phyloP scores from a whole-genome alignment of 2,797 vertebrate genomes.

The Argyrosomus regius region DNA sequence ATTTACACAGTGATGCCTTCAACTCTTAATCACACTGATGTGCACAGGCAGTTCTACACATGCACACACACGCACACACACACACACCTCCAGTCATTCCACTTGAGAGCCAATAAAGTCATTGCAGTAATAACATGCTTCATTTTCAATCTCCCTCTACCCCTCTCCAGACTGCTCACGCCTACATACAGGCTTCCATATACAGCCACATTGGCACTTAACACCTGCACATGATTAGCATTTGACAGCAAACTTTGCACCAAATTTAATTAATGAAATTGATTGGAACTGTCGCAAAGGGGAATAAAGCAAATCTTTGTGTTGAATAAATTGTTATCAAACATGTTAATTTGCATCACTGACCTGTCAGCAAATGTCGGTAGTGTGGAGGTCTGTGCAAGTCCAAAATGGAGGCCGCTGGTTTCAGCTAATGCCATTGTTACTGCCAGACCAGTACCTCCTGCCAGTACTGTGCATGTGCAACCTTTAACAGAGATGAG shows the following conservation, averaged over 20 bases:
- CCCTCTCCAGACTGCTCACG: slow-evolving; percentile 29
- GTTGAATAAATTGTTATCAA: too few relatives aligned
- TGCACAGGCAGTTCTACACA: slow-evolving; percentile 4
- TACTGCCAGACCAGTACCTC: too few relatives aligned
- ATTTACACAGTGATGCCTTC: slow-evolving; percentile 38
- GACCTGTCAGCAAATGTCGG: too few relatives aligned
- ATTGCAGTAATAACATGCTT: slow-evolving; percentile 36
- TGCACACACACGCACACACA: slow-evolving; percentile 4
- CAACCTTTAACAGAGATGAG: too few relatives aligned
- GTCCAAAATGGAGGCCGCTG: background rate
- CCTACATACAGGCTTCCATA: background rate
- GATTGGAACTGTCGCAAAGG: background rate
- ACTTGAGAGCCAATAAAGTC: slow-evolving; percentile 12
- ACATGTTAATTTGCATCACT: background rate
- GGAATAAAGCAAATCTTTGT: background rate
- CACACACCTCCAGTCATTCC: slow-evolving; percentile 10
- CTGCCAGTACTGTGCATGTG: too few relatives aligned
- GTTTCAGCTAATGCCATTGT: background rate
- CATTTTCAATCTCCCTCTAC: slow-evolving; percentile 24
- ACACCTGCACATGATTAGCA: background rate
- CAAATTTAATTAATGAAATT: background rate
- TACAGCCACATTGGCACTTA: background rate
- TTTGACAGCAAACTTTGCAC: background rate
- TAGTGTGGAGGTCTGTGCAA: background rate
- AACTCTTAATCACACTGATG: slow-evolving; percentile 41